These are phyloP conservation scores for Rhamnusium bicolor DNA, from an alignment of 2,888 invertebrate species.

Conservation along the genomic window DNA sequence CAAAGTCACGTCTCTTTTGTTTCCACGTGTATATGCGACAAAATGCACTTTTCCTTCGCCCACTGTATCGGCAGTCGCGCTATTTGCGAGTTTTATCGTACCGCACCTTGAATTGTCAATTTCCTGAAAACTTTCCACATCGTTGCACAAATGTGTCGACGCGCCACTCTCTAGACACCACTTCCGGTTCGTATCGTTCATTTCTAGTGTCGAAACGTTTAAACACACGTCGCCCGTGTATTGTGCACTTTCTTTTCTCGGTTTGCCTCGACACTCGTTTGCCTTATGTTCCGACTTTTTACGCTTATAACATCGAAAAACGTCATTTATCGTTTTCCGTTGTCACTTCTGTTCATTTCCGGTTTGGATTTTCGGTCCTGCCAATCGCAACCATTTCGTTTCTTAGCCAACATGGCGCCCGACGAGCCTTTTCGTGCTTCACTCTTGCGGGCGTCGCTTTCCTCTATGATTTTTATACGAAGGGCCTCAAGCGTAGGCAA, in stretches of 20 bases:
- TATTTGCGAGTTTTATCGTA: neutral
- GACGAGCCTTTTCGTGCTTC: too few relatives aligned
- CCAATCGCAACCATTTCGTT: neutral
- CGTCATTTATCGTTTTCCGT: too few relatives aligned
- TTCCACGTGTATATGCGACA: too few relatives aligned
- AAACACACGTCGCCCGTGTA: neutral
- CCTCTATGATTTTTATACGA: conserved; percentile 50
- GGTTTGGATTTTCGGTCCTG: too few relatives aligned
- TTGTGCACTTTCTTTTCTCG: neutral
- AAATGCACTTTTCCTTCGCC: too few relatives aligned
- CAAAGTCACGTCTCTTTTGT: too few relatives aligned
- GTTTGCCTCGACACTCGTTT: too few relatives aligned
- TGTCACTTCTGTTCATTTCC: too few relatives aligned
- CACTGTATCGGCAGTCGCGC: too few relatives aligned
- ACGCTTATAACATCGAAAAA: too few relatives aligned
- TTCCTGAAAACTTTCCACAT: neutral
- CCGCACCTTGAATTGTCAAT: neutral
- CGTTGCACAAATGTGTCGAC: neutral
- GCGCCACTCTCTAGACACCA: neutral
- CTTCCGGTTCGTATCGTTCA: neutral
- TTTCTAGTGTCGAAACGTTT: neutral
- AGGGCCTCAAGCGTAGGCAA: conserved; percentile 57
- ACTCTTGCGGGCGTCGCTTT: conserved; percentile 45
- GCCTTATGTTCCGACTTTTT: too few relatives aligned
- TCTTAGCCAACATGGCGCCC: too few relatives aligned